Evolutionary conservation across 2,888 invertebrate genomes (phyloP).

Genomic region (Polydrusus cervinus): DNA sequence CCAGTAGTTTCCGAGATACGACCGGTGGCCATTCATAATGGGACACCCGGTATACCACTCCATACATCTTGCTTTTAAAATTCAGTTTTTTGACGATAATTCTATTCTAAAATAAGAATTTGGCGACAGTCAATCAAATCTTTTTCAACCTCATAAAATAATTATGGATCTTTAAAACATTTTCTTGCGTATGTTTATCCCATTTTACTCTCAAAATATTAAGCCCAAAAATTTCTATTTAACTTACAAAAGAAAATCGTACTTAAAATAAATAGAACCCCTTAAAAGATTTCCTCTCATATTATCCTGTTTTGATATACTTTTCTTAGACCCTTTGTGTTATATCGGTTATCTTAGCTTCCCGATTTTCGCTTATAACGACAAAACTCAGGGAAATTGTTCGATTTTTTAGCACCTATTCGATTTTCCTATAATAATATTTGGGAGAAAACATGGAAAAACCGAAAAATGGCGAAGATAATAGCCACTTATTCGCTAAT

Average conservation of each 20-base stretch:
- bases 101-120: too few species aligned
- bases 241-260: not conserved
- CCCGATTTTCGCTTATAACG: slow-evolving; percentile 20
- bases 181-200: too few species aligned
- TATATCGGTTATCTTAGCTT: slow-evolving; percentile 17
- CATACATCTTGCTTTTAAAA: too few species aligned
- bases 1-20: too few species aligned
- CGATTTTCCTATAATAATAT: slow-evolving; percentile 25
- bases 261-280: not conserved
- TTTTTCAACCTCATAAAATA: too few species aligned
- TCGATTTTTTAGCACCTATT: slow-evolving; percentile 24
- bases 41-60: too few species aligned
- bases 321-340: not conserved
- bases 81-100: too few species aligned
- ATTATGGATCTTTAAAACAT: too few species aligned
- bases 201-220: not conserved
- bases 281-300: not conserved
- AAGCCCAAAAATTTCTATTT: not conserved
- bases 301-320: slow-evolving; percentile 2
- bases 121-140: too few species aligned
- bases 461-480: not conserved
- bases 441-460: slow-evolving; percentile 13
- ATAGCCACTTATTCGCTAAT: not conserved
- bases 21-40: too few species aligned
- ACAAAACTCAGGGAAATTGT: slow-evolving; percentile 16